Base-by-base conservation (phyloP, 2,797 vertebrate species). In the Lutjanus argentimaculatus region DNA sequence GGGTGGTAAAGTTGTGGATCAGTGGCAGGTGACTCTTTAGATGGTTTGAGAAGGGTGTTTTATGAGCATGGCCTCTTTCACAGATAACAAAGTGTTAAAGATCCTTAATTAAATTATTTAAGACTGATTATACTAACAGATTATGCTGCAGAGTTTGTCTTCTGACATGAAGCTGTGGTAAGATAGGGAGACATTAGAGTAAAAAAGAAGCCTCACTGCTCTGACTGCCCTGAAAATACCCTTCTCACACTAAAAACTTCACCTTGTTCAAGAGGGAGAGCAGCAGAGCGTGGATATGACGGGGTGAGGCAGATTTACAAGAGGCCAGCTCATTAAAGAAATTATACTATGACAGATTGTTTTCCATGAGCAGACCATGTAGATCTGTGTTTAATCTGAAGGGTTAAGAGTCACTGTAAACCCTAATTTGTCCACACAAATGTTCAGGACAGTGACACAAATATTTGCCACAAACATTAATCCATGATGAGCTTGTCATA, bases 21-120 rank as follows among this genome's bases (percentile, higher is more conserved):
- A 89, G 83, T 45, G 72, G 73, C 62, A 52, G 76, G 82, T 88
- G 79, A 82, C 82, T 82, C 36, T 80, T 80, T 51, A 36, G 57
- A 64, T 52, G n/a, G 58, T 81, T 77, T 22, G 57, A 71, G 67
- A 53, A 46, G 70, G 48, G 75, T 80, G 46, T 66, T 83, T 80
- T 74, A 42, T 14, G 12, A 64, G 42, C 4, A 9, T 0, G 1
- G 46, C 10, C 30, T 53, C 61, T 71, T 62, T 79, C 30, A 67
- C 9, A 51, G 64, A 69, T 71, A 17, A 76, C 40, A 30, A 46
- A 68, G 56, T 9, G 14, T 16, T 30, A 36, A 6, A 36, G 30
- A 4, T 36, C 30, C 30, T 36, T 4, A 36, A 2, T 4, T 57
- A 19, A 15, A 17, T 36, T 2, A 43, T 53, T 48, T 7, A 61